Base-by-base conservation (phyloP, 2,797 vertebrate species). In the Sebastes glaucus region DNA sequence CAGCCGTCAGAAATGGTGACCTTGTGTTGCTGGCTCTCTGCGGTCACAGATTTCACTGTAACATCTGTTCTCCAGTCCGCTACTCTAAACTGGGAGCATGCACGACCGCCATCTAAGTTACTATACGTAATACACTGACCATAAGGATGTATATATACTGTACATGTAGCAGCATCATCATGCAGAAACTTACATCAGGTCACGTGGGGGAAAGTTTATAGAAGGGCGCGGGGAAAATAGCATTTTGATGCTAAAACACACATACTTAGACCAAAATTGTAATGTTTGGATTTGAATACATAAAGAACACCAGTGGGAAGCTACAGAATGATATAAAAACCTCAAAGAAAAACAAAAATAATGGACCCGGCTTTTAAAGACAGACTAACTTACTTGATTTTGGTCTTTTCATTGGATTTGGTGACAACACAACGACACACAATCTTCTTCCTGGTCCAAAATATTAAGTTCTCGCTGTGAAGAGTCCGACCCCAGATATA, bases 401-500 rank as follows among this genome's bases (percentile, higher is more conserved):
- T 32, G 32, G 25, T 49, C n/a, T 74, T 74, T 77, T 60, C 22
- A 28, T 80, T 11, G 16, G n/a, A 68, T 80, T 81, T 74, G 23
- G 27, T 56, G 42, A 56, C 52, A 9, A 30, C 30, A 38, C 30
- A 9, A 11, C 42, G 14, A 46, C 14, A 46, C 1, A 42, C 38
- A 42, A 16, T 42, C 38, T 42, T 42, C 13, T 42, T 42, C 42
- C 42, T 23, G 25, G 42, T 77, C 11, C 27, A 59, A 71, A 70
- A 52, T 53, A 32, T 60, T 62, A 5, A 5, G 55, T 49, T 3
- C 28, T 53, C 32, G 22, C 33, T 64, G 73, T 42, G 35, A 61
- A 77, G 16, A 56, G 52, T 38, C 23, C 6, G 23, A 38, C 61
- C n/a, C 57, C 20, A 62, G 20, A 46, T 20, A 49, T 35, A 32